Percentiles rank a stretch among this genome's conserved stretches.
Evolutionary conservation across 2,888 invertebrate genomes (phyloP).

Genomic region (Archips crataeganus): DNA sequence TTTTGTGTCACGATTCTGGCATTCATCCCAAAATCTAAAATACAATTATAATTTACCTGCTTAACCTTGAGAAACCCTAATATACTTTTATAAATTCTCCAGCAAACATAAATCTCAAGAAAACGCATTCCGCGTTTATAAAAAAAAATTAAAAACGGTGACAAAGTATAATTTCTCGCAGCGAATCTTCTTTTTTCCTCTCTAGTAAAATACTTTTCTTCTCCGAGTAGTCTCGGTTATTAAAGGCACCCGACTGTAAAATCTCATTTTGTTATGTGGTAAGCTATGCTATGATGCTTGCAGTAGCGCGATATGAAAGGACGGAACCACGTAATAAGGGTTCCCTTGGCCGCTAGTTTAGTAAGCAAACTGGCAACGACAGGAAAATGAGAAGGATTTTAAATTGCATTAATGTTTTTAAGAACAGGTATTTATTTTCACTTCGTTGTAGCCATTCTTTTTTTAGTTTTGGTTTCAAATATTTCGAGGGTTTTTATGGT

Average conservation of each 20-base stretch:
- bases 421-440: not conserved
- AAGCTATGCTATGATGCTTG: conserved; percentile 24
- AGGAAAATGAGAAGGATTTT: conserved; percentile 11
- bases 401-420: conserved; percentile 1
- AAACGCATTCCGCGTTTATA: not conserved
- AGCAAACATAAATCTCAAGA: not conserved
- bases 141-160: not conserved
- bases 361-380: not conserved
- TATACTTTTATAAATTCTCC: not conserved
- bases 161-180: conserved; percentile 8
- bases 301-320: conserved; percentile 30
- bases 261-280: conserved; percentile 38
- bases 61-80: not conserved
- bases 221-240: conserved; percentile 33
- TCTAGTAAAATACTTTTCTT: conserved; percentile 30
- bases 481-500: too few species aligned
- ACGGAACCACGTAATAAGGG: conserved; percentile 27
- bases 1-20: too few species aligned
- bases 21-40: too few species aligned
- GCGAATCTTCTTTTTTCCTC: conserved; percentile 8
- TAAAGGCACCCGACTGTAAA: conserved; percentile 35
- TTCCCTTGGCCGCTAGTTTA: conserved; percentile 23
- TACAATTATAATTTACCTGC: too few species aligned
- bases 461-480: not conserved
- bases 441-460: not conserved